A percentile compares a stretch with the other conserved stretches of the same genome.
Evolutionary conservation across 2,797 vertebrate species (phyloP).

Genomic region (Peromyscus nudipes): DNA sequence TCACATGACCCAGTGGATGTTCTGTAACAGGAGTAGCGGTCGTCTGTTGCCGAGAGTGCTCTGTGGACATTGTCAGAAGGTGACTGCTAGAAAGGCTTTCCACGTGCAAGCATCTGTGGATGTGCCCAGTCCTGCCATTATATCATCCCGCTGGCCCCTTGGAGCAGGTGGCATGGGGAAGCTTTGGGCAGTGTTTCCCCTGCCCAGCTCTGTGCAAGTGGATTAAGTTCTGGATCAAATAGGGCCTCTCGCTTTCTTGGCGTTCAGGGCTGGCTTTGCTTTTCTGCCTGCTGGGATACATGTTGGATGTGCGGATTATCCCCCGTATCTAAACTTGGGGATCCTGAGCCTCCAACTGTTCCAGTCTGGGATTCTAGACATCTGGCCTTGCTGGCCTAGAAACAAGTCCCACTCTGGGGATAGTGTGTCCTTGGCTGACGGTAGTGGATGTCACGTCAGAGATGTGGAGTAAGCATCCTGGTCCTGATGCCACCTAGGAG

Average conservation of each 20-base stretch:
- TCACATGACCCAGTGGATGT: neutral
- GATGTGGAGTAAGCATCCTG: neutral
- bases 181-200: slow-evolving; percentile 7
- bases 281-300: neutral
- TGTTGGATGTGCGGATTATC: slow-evolving; percentile 24
- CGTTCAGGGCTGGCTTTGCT: neutral
- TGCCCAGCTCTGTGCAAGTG: slow-evolving; percentile 12
- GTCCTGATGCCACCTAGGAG: neutral
- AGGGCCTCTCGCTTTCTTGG: neutral
- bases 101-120: neutral
- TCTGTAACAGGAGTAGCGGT: neutral
- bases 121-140: neutral
- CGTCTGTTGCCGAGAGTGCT: neutral
- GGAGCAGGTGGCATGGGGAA: neutral
- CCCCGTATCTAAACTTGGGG: neutral
- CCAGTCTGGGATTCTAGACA: slow-evolving; percentile 27
- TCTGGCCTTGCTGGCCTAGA: slow-evolving; percentile 1
- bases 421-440: neutral
- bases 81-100: neutral
- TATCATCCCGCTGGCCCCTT: accelerated
- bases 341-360: neutral
- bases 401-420: neutral
- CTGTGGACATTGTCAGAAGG: neutral
- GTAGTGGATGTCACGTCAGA: neutral
- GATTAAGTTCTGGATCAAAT: slow-evolving; percentile 40